phyloP scores from a whole-genome alignment of 2,797 vertebrate genomes.

The Hypotaenidia okinawae region DNA sequence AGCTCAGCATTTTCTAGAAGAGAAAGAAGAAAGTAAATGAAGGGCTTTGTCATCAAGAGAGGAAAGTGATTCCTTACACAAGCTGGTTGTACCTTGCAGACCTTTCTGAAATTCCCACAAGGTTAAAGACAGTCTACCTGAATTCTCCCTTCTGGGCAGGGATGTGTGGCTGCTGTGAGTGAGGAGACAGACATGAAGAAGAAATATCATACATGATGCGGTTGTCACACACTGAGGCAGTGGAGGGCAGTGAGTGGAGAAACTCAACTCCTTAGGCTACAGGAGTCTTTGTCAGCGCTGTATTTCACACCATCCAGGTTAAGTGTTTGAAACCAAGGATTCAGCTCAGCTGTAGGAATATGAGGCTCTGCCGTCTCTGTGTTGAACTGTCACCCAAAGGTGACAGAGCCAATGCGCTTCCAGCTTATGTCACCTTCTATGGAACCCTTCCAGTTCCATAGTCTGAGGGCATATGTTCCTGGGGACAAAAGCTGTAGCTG shows the following conservation, averaged over 20 bases:
- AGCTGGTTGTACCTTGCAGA: background rate
- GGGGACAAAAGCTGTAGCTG: background rate
- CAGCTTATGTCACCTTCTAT: background rate
- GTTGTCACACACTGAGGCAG: background rate
- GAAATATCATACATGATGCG: background rate
- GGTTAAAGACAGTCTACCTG: background rate
- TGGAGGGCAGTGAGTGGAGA: background rate
- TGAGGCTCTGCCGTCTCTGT: background rate
- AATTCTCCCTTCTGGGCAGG: background rate
- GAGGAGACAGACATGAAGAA: background rate
- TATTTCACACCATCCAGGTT: background rate
- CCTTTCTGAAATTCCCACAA: background rate
- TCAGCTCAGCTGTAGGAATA: background rate
- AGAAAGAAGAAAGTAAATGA: background rate
- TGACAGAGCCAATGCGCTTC: accelerated
- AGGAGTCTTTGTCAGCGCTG: background rate
- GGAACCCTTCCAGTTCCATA: background rate
- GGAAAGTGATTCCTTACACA: background rate
- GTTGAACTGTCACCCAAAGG: background rate
- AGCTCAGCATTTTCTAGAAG: background rate
- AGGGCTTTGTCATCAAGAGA: background rate
- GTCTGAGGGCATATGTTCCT: background rate
- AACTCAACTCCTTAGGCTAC: background rate
- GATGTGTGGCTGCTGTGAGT: background rate
- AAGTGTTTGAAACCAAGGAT: background rate